Percentiles rank a stretch among this genome's conserved stretches.
phyloP scores from a whole-genome alignment of 2,113 vertebrate genomes.

The Actinemys pallida region DNA sequence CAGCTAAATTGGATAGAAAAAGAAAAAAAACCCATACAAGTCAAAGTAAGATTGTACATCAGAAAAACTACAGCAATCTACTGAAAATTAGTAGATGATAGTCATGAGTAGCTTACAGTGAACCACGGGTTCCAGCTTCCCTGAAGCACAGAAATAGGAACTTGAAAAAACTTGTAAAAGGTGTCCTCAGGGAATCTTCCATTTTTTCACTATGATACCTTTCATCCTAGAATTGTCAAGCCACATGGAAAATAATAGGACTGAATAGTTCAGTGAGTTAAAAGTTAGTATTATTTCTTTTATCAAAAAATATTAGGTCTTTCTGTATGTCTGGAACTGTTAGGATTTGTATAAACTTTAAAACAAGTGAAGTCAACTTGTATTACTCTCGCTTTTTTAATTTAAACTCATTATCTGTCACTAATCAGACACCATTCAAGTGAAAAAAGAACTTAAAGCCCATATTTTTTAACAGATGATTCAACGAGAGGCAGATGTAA shows the following conservation, averaged over 20 bases:
- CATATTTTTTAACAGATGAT: constrained; percentile 91
- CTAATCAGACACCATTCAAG: constrained; percentile 65
- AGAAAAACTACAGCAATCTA: constrained; percentile 71
- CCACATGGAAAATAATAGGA: constrained; percentile 79
- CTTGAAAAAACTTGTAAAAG: constrained; percentile 75
- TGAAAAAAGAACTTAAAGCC: constrained; percentile 59
- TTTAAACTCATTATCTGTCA: constrained; percentile 68
- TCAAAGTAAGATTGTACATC: constrained; percentile 68
- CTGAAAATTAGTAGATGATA: constrained; percentile 75
- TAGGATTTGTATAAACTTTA: constrained; percentile 60
- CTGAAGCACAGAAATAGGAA: constrained; percentile 74
- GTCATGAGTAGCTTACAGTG: constrained; percentile 70
- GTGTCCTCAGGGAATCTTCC: constrained; percentile 76
- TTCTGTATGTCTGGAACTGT: constrained; percentile 63
- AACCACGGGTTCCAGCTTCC: constrained; percentile 68
- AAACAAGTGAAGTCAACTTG: constrained; percentile 65
- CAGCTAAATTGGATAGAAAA: constrained; percentile 64
- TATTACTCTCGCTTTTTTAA: constrained; percentile 61
- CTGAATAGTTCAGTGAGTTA: constrained; percentile 64
- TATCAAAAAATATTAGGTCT: constrained; percentile 72
- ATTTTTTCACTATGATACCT: constrained; percentile 74
- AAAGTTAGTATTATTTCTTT: constrained; percentile 76
- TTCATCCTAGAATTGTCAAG: constrained; percentile 81
- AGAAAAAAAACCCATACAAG: constrained; percentile 5
- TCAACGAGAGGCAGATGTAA: constrained; percentile 94